A percentile compares a stretch with the other conserved stretches of the same genome.
Conservation (phyloP, 2,888 invertebrate species). For the Pyralis farinalis region DNA sequence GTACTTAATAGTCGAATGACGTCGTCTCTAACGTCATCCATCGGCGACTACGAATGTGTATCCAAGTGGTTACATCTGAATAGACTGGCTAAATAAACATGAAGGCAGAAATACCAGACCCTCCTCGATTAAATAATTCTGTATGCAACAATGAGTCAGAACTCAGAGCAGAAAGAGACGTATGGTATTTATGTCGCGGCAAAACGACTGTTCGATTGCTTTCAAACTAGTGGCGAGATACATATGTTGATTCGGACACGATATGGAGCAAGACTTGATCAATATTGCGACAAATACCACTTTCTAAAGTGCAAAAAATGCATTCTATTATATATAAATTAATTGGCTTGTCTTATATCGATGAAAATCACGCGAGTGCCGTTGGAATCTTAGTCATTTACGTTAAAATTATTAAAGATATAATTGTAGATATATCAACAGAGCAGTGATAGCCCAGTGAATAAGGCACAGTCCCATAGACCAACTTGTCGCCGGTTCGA, state of each 20-base stretch:
- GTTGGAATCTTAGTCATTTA: no score
- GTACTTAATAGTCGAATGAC: not conserved
- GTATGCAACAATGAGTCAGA: not conserved
- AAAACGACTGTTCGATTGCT: not conserved
- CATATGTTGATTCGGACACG: not conserved
- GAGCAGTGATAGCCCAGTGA: no score
- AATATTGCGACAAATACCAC: not conserved
- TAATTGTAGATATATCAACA: no score
- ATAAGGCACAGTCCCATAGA: no score
- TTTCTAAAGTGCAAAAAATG: not conserved
- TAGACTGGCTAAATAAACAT: not conserved
- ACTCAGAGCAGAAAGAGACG: no score
- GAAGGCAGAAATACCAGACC: not conserved
- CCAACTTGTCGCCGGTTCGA: no score
- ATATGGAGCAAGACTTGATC: not conserved
- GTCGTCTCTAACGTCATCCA: not conserved
- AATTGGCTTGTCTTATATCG: no score
- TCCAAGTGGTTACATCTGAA: not conserved
- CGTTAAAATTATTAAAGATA: no score
- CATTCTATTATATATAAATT: not conserved
- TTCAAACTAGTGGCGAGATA: not conserved
- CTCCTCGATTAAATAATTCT: not conserved
- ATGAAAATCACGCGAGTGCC: no score
- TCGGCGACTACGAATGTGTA: not conserved
- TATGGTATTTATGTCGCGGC: not conserved